A percentile compares a stretch with the other conserved stretches of the same genome.
Conservation (phyloP, 2,797 vertebrate species). For the Setipinna tenuifilis region DNA sequence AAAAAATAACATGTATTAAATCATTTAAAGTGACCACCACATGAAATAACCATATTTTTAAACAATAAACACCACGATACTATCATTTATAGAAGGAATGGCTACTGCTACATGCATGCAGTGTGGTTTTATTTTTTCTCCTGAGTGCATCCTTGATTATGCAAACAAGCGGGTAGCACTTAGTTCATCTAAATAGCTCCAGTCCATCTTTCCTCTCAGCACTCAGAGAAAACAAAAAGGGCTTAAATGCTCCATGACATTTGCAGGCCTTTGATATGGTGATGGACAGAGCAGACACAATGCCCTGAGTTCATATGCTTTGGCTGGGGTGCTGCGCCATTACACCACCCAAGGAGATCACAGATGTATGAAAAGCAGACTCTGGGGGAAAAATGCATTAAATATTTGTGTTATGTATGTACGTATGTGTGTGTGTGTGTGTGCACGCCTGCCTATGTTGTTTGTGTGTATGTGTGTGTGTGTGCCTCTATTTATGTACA, state of each 20-base stretch:
- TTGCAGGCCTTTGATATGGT: conserved; percentile 57
- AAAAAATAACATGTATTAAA: background rate
- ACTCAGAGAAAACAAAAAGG: background rate
- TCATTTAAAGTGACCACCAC: background rate
- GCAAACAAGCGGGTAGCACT: conserved; percentile 17
- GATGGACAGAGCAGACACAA: conserved; percentile 35
- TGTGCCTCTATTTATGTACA: too few species aligned
- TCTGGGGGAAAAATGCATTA: background rate
- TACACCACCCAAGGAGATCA: background rate
- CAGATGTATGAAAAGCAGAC: background rate
- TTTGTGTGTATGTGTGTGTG: too few species aligned
- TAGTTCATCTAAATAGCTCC: background rate
- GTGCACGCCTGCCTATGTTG: background rate
- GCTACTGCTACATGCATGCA: background rate
- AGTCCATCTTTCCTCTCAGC: background rate
- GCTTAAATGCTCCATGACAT: conserved; percentile 46
- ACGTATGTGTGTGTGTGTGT: too few species aligned
- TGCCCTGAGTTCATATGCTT: background rate
- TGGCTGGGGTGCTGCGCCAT: background rate
- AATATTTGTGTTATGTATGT: too few species aligned
- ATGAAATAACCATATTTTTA: background rate
- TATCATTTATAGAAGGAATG: background rate
- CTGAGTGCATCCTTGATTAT: background rate
- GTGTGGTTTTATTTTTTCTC: background rate
- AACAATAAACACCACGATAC: background rate